phyloP scores from a whole-genome alignment of 2,113 vertebrate genomes.

The Montifringilla adamsi region DNA sequence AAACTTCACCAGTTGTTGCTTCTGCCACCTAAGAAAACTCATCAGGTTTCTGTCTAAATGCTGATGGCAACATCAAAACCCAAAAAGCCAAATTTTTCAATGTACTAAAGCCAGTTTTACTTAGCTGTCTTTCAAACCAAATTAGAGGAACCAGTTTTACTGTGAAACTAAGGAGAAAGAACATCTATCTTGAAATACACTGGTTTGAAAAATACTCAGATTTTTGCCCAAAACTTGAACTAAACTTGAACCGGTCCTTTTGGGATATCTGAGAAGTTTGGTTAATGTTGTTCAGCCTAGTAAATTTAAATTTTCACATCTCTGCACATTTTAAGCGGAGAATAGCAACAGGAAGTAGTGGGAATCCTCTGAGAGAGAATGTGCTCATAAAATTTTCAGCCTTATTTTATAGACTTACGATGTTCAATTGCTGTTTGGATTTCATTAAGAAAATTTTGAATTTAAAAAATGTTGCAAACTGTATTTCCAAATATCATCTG shows the following conservation, averaged over 20 bases:
- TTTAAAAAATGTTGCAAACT: not conserved
- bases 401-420: not conserved
- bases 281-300: conserved; percentile 42
- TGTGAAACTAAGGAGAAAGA: not conserved
- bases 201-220: not conserved
- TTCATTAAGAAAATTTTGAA: not conserved
- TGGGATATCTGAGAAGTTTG: conserved; percentile 31
- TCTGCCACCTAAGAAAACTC: not conserved
- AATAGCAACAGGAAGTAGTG: conserved; percentile 44
- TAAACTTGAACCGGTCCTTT: not conserved
- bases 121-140: not conserved
- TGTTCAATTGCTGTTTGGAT: not conserved
- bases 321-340: conserved; percentile 3
- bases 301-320: conserved; percentile 43
- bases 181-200: not conserved
- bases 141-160: not conserved
- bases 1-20: not conserved
- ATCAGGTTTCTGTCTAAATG: not conserved
- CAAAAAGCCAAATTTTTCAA: not conserved
- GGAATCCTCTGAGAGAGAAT: conserved; percentile 14
- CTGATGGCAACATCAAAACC: not conserved
- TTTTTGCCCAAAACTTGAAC: conserved; percentile 13
- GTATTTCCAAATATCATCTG: not conserved
- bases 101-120: not conserved
- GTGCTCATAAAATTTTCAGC: conserved; percentile 50